Base-by-base conservation (phyloP, 2,888 invertebrate genomes). In the Cacoxenus indagator region DNA sequence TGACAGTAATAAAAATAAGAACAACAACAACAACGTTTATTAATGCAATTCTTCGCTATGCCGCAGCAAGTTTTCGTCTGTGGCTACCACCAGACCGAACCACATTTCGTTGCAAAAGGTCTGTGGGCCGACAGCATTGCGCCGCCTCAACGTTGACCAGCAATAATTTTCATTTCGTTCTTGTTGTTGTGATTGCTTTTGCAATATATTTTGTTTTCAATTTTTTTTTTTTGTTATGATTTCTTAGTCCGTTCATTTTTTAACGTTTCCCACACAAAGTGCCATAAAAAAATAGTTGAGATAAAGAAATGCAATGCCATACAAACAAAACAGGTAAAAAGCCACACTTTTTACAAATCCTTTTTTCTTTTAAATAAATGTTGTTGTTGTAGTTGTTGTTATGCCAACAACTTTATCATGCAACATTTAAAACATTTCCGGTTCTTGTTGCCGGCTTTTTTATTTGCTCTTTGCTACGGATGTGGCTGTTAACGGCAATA, bases 191-290 rank as follows among this genome's bases (percentile, higher is more conserved):
- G 24, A 27, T 55, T 54, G 59, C 51, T 70, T 22, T 46, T 19
- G 37, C 69, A 54, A 62, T n/a, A n/a, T n/a, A n/a, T n/a, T n/a
- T n/a, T n/a, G n/a, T n/a, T n/a, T n/a, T n/a, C n/a, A n/a, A n/a
- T 70, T 70, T 57, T 27, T 26, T 66, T 70, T 70, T 70, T 24
- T 17, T 19, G 26, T 29, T 59, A 69, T 70, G 57, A 64, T 69
- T 61, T 69, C 43, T 59, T 65, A 55, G 27, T 27, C 55, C 27
- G 48, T 43, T 1, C 14, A 14, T 71, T 71, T 67, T 43, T 55
- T 55, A 74, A 74, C 80, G 74, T 78, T 78, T 78, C 75, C 78
- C 76, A 78, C 80, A 64, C 74, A 62, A 62, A 62, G 11, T 51
- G 45, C 11, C n/a, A 43, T 43, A 43, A 43, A 48, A 51, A 29